These are phyloP conservation scores for Jacana jacana DNA, from an alignment of 2,113 vertebrate genomes.

Conservation along the genomic window DNA sequence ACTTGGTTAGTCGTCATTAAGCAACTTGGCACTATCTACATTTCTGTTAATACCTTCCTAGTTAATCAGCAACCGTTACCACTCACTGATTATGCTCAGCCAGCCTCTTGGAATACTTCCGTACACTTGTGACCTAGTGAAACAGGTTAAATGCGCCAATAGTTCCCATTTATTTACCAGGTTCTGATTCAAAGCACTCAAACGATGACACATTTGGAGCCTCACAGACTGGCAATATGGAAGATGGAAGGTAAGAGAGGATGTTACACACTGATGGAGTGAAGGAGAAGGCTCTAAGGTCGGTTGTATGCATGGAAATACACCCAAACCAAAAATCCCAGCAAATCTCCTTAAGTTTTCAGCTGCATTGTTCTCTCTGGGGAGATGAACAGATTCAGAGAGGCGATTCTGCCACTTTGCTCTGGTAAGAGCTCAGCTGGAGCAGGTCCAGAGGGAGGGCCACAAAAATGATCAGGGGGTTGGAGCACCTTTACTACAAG, in stretches of 20 bases:
- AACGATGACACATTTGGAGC: not conserved
- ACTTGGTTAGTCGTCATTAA: constrained; percentile 34
- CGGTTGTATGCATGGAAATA: not conserved
- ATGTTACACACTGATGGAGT: not conserved
- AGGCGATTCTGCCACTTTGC: too few relatives aligned
- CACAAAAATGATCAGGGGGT: too few relatives aligned
- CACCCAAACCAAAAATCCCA: not conserved
- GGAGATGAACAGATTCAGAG: too few relatives aligned
- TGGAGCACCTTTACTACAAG: too few relatives aligned
- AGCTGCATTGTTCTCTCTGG: not conserved
- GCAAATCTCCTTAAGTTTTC: not conserved
- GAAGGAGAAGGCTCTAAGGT: not conserved
- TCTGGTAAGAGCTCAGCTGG: too few relatives aligned
- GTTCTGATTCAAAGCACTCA: not conserved
- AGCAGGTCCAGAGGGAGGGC: too few relatives aligned
- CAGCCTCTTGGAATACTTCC: constrained; percentile 12
- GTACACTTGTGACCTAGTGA: not conserved
- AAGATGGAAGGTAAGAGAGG: not conserved
- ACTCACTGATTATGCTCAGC: not conserved
- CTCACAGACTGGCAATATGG: not conserved
- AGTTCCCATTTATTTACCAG: not conserved
- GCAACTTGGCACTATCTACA: not conserved
- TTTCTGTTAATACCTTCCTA: constrained; percentile 20
- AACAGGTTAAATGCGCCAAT: not conserved
- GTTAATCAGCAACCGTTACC: constrained; percentile 18